phyloP scores from a whole-genome alignment of 2,888 invertebrate genomes.

The Bombylius discolor region DNA sequence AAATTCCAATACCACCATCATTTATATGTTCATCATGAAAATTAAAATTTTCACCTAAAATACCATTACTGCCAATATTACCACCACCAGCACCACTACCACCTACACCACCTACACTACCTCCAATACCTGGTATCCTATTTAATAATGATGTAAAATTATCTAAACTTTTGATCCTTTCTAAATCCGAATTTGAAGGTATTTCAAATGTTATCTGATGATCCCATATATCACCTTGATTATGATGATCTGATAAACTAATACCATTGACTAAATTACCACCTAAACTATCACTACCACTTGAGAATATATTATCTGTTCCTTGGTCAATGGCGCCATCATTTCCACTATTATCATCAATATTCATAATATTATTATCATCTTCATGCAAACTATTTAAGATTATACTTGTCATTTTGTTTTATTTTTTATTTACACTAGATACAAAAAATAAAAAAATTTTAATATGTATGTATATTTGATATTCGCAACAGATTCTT shows the following conservation, averaged over 20 bases:
- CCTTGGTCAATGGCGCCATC: no score
- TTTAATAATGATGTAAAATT: conserved; percentile 31
- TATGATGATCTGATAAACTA: neutral
- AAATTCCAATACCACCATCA: neutral
- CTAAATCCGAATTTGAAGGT: conserved; percentile 31
- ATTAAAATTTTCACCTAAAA: neutral
- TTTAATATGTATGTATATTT: no score
- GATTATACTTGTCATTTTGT: neutral
- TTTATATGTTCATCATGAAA: no score
- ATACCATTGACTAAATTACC: neutral
- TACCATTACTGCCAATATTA: neutral
- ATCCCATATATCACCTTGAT: conserved; percentile 15
- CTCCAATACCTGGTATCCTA: conserved; percentile 11
- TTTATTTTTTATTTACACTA: neutral
- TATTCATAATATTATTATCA: neutral
- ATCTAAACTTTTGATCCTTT: conserved; percentile 32
- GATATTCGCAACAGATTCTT: no score
- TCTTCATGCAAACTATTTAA: neutral
- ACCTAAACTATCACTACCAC: no score
- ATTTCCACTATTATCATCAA: neutral
- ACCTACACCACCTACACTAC: no score
- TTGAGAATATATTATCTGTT: no score
- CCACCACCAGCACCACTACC: neutral
- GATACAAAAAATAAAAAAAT: no score
- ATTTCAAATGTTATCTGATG: conserved; percentile 35